Base-by-base conservation (phyloP, 2,888 invertebrate genomes). In the Blomia tropicalis region DNA sequence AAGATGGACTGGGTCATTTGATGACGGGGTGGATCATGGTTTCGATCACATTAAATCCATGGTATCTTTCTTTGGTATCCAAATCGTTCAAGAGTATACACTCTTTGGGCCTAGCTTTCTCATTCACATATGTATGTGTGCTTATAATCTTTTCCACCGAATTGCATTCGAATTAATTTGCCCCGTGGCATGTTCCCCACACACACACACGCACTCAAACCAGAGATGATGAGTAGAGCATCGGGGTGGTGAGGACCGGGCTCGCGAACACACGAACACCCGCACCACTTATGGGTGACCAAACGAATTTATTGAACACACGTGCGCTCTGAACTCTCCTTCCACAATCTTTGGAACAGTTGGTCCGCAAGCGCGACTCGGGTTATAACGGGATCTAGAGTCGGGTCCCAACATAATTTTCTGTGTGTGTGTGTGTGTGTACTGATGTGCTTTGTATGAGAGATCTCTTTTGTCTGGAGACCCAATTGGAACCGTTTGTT, bases 251-350 rank as follows among this genome's bases (percentile, higher is more conserved):
- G n/a, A n/a, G n/a, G n/a, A n/a, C n/a, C n/a, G n/a, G n/a, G n/a
- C n/a, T n/a, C n/a, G n/a, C 23, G 27, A n/a, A n/a, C 51, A 47
- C 51, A 47, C 51, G 51, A 47, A 47, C 51, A 47, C 51, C 51
- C 51, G 51, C 51, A 47, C 51, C 27, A 47, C 36, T 36, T 36
- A 36, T 17, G 17, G n/a, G 7, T 36, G 36, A 17, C 36, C 36
- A 36, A 17, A n/a, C n/a, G n/a, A n/a, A n/a, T n/a, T n/a, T n/a
- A n/a, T n/a, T n/a, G n/a, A n/a, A n/a, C n/a, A n/a, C n/a, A n/a
- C n/a, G n/a, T n/a, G n/a, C n/a, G n/a, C n/a, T n/a, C n/a, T n/a
- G n/a, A n/a, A n/a, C n/a, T n/a, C n/a, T n/a, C n/a, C n/a, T n/a
- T n/a, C n/a, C n/a, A 41, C 14, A n/a, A 41, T 47, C n/a, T n/a